Evolutionary conservation across 2,797 vertebrate species (phyloP).

Genomic region (Sebastes minor): DNA sequence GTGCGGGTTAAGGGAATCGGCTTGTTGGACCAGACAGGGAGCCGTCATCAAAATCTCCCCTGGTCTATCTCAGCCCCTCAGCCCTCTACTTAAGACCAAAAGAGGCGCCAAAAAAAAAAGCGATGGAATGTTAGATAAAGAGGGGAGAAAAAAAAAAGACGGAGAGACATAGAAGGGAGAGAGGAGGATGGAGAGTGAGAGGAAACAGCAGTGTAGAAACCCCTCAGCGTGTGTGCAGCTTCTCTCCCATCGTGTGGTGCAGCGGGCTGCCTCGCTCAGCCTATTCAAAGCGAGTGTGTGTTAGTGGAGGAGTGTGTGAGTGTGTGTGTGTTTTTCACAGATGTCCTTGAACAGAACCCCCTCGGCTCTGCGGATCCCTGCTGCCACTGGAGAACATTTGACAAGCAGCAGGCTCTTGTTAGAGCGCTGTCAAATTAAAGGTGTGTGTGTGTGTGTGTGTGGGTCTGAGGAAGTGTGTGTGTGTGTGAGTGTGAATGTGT

Average conservation of each 20-base stretch:
- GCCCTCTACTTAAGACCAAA: slow-evolving; percentile 80
- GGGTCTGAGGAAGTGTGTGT: slow-evolving; percentile 30
- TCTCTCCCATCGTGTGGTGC: slow-evolving; percentile 65
- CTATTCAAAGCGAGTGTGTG: slow-evolving; percentile 80
- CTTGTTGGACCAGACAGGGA: slow-evolving; percentile 71
- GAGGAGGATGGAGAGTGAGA: slow-evolving; percentile 69
- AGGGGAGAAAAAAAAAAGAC: slow-evolving; percentile 25
- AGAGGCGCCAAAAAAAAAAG: slow-evolving; percentile 47
- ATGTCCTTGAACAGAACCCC: slow-evolving; percentile 86
- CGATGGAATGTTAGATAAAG: slow-evolving; percentile 73
- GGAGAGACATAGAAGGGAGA: slow-evolving; percentile 53
- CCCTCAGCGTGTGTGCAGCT: slow-evolving; percentile 76
- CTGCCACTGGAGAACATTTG: slow-evolving; percentile 82
- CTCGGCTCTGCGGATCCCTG: slow-evolving; percentile 82
- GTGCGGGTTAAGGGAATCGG: slow-evolving; percentile 36
- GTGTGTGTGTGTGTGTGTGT: slow-evolving; percentile 66
- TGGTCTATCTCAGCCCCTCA: slow-evolving; percentile 76
- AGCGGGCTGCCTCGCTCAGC: slow-evolving; percentile 67
- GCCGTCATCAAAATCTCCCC: slow-evolving; percentile 76
- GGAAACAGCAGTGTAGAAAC: slow-evolving; percentile 71
- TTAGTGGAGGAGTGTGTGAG: slow-evolving; percentile 28
- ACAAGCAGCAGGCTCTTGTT: slow-evolving; percentile 86
- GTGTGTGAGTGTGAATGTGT: slow-evolving; percentile 37
- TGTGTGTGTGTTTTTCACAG: slow-evolving; percentile 66
- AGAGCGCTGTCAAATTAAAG: slow-evolving; percentile 87